phyloP scores from a whole-genome alignment of 2,888 invertebrate species.

The Eristalis tenax region DNA sequence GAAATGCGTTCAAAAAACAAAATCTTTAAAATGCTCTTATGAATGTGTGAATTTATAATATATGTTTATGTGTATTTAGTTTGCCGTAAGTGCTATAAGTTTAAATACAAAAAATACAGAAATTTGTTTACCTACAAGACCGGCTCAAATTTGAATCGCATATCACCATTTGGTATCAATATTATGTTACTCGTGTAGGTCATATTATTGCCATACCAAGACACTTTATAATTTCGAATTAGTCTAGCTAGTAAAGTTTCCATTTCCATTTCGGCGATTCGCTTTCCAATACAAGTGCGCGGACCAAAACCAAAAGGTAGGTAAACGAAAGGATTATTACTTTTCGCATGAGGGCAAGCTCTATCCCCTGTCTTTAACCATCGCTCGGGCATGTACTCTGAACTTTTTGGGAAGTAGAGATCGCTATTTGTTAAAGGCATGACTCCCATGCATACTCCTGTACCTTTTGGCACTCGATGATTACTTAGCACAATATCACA shows the following conservation, averaged over 20 bases:
- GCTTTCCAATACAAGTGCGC: constrained; percentile 87
- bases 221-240: constrained; percentile 77
- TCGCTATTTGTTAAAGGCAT: constrained; percentile 84
- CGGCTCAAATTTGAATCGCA: constrained; percentile 78
- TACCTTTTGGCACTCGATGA: constrained; percentile 85
- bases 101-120: neutral
- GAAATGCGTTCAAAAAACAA: too few species aligned
- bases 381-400: constrained; percentile 88
- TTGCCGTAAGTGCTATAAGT: neutral
- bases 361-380: constrained; percentile 83
- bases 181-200: constrained; percentile 77
- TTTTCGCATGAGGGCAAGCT: constrained; percentile 74
- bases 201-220: constrained; percentile 75
- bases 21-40: neutral
- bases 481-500: constrained; percentile 85
- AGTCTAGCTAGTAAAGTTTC: constrained; percentile 82
- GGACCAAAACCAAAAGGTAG: constrained; percentile 88
- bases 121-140: constrained; percentile 37
- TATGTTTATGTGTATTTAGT: neutral
- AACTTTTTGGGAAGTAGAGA: constrained; percentile 84
- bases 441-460: constrained; percentile 89
- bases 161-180: constrained; percentile 78
- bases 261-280: constrained; percentile 89
- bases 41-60: neutral
- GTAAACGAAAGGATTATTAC: constrained; percentile 77